These are phyloP conservation scores for Diploscapter pachys DNA, from an alignment of 1,140 invertebrate genomes.

Conservation along the genomic window DNA sequence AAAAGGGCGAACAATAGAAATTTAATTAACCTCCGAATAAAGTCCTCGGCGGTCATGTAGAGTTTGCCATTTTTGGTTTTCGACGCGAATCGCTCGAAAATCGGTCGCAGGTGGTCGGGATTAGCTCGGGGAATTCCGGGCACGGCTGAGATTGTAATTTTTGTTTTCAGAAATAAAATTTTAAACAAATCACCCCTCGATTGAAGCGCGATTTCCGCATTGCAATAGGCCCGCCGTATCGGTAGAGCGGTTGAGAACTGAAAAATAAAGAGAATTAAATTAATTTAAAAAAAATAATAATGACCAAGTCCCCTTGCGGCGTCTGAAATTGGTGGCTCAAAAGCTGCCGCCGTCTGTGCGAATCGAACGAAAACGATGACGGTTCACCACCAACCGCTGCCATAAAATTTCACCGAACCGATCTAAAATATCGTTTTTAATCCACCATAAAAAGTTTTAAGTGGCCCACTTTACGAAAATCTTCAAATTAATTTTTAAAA, in stretches of 20 bases:
- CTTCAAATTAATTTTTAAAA: no score
- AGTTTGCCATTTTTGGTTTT: constrained; percentile 32
- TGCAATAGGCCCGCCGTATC: constrained; percentile 22
- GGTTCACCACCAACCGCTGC: no score
- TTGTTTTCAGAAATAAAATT: not conserved
- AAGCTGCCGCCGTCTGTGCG: no score
- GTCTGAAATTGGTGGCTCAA: no score
- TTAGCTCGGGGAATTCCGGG: constrained; percentile 68
- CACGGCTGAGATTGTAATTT: not conserved
- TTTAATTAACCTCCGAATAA: constrained; percentile 64
- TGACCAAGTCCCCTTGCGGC: no score
- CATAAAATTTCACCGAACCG: no score
- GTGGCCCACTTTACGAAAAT: no score
- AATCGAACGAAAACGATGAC: no score
- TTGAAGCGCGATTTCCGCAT: constrained; percentile 26
- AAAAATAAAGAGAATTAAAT: not conserved
- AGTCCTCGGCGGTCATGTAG: constrained; percentile 39
- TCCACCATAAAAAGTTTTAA: no score
- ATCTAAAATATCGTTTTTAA: no score
- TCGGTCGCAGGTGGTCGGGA: constrained; percentile 75
- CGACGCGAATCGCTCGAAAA: constrained; percentile 68
- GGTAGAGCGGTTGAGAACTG: constrained; percentile 8
- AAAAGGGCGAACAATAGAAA: not conserved
- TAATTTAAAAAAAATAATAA: no score
- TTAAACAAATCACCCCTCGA: not conserved